Percentiles rank a stretch among this genome's conserved stretches.
Conservation (phyloP, 2,888 invertebrate species). For the Incurvaria masculella region DNA sequence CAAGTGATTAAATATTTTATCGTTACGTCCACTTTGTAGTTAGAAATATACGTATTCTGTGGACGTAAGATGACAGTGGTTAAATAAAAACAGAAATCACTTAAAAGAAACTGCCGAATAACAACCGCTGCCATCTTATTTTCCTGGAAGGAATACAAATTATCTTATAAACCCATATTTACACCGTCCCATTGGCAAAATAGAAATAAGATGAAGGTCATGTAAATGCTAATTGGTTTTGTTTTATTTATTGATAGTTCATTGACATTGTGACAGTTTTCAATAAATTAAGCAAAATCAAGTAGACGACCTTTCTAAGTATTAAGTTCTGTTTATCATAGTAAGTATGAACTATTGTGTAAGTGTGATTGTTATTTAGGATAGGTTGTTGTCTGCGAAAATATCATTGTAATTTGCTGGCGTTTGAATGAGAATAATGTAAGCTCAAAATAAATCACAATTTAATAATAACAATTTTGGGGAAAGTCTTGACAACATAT, state of each 20-base stretch:
- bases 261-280: too few species aligned
- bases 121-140: too few species aligned
- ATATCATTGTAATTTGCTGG: not conserved
- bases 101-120: too few species aligned
- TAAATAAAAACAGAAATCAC: too few species aligned
- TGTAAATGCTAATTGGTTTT: not conserved
- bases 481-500: too few species aligned
- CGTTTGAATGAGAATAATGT: too few species aligned
- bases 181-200: not conserved
- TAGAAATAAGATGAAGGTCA: not conserved
- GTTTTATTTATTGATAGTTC: not conserved
- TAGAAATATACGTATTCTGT: too few species aligned
- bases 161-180: not conserved
- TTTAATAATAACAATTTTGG: too few species aligned
- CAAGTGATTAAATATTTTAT: not conserved
- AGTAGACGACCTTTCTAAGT: not conserved
- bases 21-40: too few species aligned
- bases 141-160: not conserved
- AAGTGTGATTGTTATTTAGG: not conserved
- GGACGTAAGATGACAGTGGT: too few species aligned
- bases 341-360: not conserved
- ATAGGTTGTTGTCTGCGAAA: not conserved
- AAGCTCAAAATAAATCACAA: too few species aligned
- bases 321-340: not conserved
- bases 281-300: not conserved